phyloP scores from a whole-genome alignment of 1,140 invertebrate species.

The Sinonovacula constricta region DNA sequence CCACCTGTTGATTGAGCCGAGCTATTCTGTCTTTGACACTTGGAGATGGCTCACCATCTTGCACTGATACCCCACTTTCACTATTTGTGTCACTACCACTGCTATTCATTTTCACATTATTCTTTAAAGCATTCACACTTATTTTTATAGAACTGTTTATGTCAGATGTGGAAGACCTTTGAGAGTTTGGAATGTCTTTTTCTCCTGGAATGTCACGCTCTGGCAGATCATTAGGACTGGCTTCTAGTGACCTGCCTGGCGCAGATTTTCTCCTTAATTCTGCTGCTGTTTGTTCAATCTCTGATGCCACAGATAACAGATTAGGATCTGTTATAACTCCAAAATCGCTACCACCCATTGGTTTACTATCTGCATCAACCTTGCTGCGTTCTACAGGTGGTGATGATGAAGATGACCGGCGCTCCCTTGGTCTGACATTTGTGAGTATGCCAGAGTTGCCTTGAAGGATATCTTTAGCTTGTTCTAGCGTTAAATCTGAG shows the following conservation, averaged over 20 bases:
- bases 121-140: slow-evolving; percentile 8
- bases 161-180: neutral
- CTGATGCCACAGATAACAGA: slow-evolving; percentile 5
- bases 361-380: neutral
- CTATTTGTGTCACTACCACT: neutral
- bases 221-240: slow-evolving; percentile 21
- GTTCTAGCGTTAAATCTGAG: slow-evolving; percentile 39
- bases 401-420: slow-evolving; percentile 24
- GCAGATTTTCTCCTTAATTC: slow-evolving; percentile 25
- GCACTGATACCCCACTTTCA: neutral
- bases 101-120: neutral
- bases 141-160: slow-evolving; percentile 9
- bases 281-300: slow-evolving; percentile 35
- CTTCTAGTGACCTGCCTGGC: slow-evolving; percentile 5
- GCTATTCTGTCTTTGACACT: slow-evolving; percentile 50
- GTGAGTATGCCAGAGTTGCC: slow-evolving; percentile 40
- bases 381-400: slow-evolving; percentile 2
- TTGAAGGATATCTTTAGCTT: slow-evolving; percentile 42
- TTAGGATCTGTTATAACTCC: slow-evolving; percentile 12
- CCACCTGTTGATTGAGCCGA: slow-evolving; percentile 29
- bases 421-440: slow-evolving; percentile 9
- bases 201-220: slow-evolving; percentile 31
- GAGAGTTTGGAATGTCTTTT: neutral
- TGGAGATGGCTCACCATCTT: slow-evolving; percentile 35
- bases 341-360: slow-evolving; percentile 3